phyloP scores from a whole-genome alignment of 2,797 vertebrate species.

The Chromobotia macracanthus region DNA sequence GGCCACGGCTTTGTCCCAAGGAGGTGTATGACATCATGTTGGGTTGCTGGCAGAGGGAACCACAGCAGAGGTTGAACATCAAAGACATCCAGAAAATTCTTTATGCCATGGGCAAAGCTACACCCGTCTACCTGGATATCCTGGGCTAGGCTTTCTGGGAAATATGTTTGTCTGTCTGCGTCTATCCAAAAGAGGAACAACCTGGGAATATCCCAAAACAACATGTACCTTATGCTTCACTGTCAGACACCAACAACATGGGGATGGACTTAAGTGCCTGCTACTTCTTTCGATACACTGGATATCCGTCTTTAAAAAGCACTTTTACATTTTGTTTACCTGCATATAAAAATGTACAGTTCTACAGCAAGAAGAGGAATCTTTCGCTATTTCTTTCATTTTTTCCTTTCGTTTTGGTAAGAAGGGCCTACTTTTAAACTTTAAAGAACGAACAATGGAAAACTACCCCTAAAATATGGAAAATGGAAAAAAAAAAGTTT shows the following conservation, averaged over 20 bases:
- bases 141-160: slow-evolving; percentile 81
- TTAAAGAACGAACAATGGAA: slow-evolving; percentile 31
- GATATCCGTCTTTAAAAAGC: slow-evolving; percentile 73
- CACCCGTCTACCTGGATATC: slow-evolving; percentile 97
- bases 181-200: slow-evolving; percentile 40
- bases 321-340: slow-evolving; percentile 78
- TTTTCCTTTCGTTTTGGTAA: slow-evolving; percentile 63
- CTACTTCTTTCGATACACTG: slow-evolving; percentile 85
- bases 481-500: neutral
- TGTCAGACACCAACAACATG: slow-evolving; percentile 82
- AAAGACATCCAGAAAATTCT: slow-evolving; percentile 98
- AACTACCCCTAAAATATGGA: neutral
- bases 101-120: slow-evolving; percentile 90
- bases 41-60: slow-evolving; percentile 97
- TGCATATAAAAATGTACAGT: slow-evolving; percentile 69
- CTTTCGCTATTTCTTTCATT: slow-evolving; percentile 19
- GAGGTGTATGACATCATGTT: slow-evolving; percentile 97
- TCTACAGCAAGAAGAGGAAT: slow-evolving; percentile 62
- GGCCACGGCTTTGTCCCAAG: slow-evolving; percentile 92
- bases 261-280: slow-evolving; percentile 94
- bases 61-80: slow-evolving; percentile 93
- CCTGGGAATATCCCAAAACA: slow-evolving; percentile 59
- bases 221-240: slow-evolving; percentile 66
- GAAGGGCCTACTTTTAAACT: slow-evolving; percentile 60
- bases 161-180: slow-evolving; percentile 29